These are phyloP conservation scores for Gymnoscopelus microlampas DNA, from an alignment of 2,797 vertebrate species.

Conservation along the genomic window DNA sequence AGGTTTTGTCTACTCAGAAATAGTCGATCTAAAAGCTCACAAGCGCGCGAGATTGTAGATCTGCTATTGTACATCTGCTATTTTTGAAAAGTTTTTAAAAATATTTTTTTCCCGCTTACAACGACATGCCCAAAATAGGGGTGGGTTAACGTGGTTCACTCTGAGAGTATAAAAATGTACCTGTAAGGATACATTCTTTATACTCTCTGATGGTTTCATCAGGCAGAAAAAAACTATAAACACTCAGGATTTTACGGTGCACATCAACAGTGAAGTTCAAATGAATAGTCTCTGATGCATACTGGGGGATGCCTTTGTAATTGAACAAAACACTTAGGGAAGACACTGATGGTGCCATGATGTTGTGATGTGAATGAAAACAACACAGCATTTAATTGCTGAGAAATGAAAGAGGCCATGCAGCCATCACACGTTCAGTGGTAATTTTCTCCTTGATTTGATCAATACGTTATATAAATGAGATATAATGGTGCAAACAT, in stretches of 20 bases:
- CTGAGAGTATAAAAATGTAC: too few relatives aligned
- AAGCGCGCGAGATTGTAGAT: too few relatives aligned
- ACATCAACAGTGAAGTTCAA: conserved; percentile 74
- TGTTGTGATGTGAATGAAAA: conserved; percentile 40
- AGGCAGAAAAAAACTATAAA: too few relatives aligned
- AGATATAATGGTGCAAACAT: conserved; percentile 55
- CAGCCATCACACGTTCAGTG: conserved; percentile 36
- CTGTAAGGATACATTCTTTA: too few relatives aligned
- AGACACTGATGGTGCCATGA: conserved; percentile 32
- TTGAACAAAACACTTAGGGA: conserved; percentile 23
- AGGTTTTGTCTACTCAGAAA: too few relatives aligned
- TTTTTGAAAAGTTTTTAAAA: too few relatives aligned
- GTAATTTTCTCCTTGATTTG: conserved; percentile 51
- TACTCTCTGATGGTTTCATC: too few relatives aligned
- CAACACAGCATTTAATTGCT: conserved; percentile 41
- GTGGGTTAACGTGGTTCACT: too few relatives aligned
- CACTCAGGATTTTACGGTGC: not conserved
- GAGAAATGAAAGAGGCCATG: conserved; percentile 42
- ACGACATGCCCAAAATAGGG: too few relatives aligned
- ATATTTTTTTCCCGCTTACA: too few relatives aligned
- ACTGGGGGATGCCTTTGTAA: conserved; percentile 6
- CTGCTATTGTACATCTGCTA: too few relatives aligned
- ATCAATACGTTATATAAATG: conserved; percentile 63
- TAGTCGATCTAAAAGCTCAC: too few relatives aligned
- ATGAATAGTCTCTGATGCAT: conserved; percentile 42